Conservation (phyloP, 2,797 vertebrate genomes). For the Capromys pilorides region DNA sequence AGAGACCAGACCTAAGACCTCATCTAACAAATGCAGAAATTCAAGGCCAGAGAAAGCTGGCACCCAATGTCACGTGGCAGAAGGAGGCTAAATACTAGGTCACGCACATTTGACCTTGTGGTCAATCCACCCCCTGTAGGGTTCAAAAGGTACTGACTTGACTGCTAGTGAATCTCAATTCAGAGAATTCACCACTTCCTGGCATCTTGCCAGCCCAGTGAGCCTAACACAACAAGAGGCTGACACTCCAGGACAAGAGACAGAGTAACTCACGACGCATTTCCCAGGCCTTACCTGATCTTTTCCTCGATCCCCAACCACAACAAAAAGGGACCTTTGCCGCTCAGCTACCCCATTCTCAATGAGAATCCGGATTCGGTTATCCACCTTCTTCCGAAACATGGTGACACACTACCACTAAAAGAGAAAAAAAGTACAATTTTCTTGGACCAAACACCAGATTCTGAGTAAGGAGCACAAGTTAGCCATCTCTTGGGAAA, state of each 20-base stretch:
- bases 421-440: constrained; percentile 27
- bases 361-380: constrained; percentile 96
- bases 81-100: background rate
- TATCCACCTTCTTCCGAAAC: constrained; percentile 96
- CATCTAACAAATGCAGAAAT: background rate
- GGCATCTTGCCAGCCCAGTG: background rate
- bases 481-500: background rate
- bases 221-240: background rate
- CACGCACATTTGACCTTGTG: background rate
- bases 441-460: background rate
- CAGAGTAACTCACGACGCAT: background rate
- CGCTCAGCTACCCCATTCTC: constrained; percentile 94
- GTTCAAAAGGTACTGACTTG: background rate
- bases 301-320: constrained; percentile 96
- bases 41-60: background rate
- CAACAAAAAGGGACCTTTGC: constrained; percentile 93
- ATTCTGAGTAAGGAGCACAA: background rate
- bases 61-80: background rate
- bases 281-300: constrained; percentile 91
- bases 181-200: background rate
- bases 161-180: background rate
- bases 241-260: background rate
- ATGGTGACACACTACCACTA: constrained; percentile 81
- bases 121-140: background rate
- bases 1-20: background rate